Evolutionary conservation across 2,888 invertebrate species (phyloP), one percentile per base, ranked within the genome.

Genomic region (Eudasyphora cyanicolor): DNA sequence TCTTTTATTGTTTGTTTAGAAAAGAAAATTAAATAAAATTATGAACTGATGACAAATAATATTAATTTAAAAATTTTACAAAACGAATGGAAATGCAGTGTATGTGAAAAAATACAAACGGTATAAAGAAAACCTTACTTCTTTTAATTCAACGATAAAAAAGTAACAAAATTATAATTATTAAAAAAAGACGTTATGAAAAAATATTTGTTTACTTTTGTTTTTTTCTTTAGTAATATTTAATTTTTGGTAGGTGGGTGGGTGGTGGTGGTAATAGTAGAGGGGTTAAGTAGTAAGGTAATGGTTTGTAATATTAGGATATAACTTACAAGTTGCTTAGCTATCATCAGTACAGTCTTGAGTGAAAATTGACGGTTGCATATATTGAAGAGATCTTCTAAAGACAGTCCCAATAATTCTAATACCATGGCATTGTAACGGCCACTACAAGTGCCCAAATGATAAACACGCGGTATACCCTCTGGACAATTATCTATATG

Each of bases 391-490:
- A 99, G 95, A 93, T 99, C 99, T 94, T 99, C 99, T 91, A 99
- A 95, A 93, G 98, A 98, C 89, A 99, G 99, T 89, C 99, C 99
- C 91, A 99, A 95, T 89, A 99, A 95, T 94, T 99, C 99, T 98
- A 99, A 98, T 91, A 99, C 99, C 93, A 99, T 94, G 90, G 99
- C 99, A 94, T 99, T 99, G 95, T 99, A 99, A 94, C 99, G 99
- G 92, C 99, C 99, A 91, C 91, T 92, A 94, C 99, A 99, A 88
- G 99, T 99, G 87, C 99, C 99, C 94, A 99, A 99, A 94, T 99
- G 99, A 94, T 98, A 99, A 90, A 99, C 98, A 94, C 98, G 98
- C 88, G 99, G 99, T 92, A 99, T 95, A 91, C 99, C 99, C 93
- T 99, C 99, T 95, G 94, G 91, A 87, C 90, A 90, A 88, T 89